These are phyloP conservation scores for Thunnus albacares DNA, from an alignment of 2,797 vertebrate species.

Conservation along the genomic window DNA sequence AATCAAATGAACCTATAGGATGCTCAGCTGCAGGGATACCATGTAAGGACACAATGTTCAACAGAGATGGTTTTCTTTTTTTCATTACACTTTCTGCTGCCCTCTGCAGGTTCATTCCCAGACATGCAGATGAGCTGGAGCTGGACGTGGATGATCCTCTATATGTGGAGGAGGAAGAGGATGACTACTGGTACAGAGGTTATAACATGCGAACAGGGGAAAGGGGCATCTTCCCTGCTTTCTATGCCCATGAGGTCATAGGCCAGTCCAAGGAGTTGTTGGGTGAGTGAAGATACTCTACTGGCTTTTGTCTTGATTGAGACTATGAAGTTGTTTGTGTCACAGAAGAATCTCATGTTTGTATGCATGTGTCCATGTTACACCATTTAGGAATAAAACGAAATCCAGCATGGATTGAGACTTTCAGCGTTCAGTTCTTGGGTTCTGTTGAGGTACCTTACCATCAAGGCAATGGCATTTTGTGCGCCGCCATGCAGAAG, in stretches of 20 bases:
- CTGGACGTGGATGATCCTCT: conserved; percentile 97
- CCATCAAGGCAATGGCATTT: conserved; percentile 97
- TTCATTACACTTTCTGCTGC: conserved; percentile 44
- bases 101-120: conserved; percentile 93
- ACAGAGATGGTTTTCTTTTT: background rate
- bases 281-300: conserved; percentile 79
- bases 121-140: conserved; percentile 96
- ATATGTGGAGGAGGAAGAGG: conserved; percentile 95
- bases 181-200: conserved; percentile 97
- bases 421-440: conserved; percentile 95
- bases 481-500: conserved; percentile 98
- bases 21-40: conserved; percentile 2
- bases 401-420: conserved; percentile 94
- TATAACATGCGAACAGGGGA: conserved; percentile 99
- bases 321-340: background rate
- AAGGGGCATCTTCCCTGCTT: conserved; percentile 95
- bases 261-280: conserved; percentile 90
- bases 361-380: conserved; percentile 21
- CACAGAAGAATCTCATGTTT: conserved; percentile 2
- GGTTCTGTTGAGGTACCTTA: conserved; percentile 97
- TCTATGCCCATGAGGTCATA: conserved; percentile 95
- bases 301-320: background rate
- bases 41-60: conserved; percentile 16
- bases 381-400: conserved; percentile 88
- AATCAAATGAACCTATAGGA: conserved; percentile 30